Evolutionary conservation across 2,888 invertebrate species (phyloP), one percentile per base, ranked within the genome.

Genomic region (Pheosia gnoma): DNA sequence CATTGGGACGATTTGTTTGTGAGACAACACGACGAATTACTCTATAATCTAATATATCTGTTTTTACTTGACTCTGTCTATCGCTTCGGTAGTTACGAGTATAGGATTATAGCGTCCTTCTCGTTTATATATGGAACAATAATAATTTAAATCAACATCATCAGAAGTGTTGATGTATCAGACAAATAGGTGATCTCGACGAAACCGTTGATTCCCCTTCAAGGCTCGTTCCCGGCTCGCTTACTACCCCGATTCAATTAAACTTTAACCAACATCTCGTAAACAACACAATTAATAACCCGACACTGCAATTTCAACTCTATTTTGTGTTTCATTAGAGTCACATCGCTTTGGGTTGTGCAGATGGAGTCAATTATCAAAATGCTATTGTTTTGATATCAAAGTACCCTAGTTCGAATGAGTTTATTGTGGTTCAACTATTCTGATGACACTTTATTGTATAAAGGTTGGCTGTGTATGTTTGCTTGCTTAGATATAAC

Each of bases 211-310:
- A 87, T 86, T 85, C 83, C 80, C 86, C 83, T 86, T 87, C 85
- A 80, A 83, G 2, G 75, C 72, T 77, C 73, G 76, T 78, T 76
- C 76, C 78, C 76, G 76, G 78, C 77, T 79, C 77, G 76, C 73
- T 77, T 75, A 79, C 70, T 74, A 70, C 77, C 85, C 82, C 86
- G 81, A 88, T 91, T 91, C 91, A 92, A 92, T 92, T 92, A 90
- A 92, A 92, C 90, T 91, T 92, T 88, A 89, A 89, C 89, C 86
- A 88, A 91, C 79, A 82, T 83, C 87, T 87, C 86, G 91, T 90
- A 91, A 91, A 91, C 91, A 91, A 90, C 87, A 87, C 90, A 88
- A 90, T 90, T 89, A 87, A 82, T 77, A 74, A 71, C 55, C 39
- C 65, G 58, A 58, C 84, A 81, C 73, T 68, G 74, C 58, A 87